Percentiles rank a stretch among this genome's conserved stretches.
Conservation (phyloP, 2,113 vertebrate species). For the Chionomys nivalis region DNA sequence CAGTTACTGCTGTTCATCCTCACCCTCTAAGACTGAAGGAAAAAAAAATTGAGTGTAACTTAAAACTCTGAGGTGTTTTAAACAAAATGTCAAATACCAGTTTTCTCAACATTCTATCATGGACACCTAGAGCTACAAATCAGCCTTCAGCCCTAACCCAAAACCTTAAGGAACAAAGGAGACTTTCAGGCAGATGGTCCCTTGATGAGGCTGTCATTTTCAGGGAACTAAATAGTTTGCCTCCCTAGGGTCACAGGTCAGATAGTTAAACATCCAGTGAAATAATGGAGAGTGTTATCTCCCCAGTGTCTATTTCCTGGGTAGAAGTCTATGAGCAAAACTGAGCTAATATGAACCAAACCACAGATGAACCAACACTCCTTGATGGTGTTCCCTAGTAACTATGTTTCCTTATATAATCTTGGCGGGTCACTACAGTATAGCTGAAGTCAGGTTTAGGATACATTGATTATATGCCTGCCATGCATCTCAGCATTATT, state of each 20-base stretch:
- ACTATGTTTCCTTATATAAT: neutral
- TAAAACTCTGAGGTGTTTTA: neutral
- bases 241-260: neutral
- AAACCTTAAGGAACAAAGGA: neutral
- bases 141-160: neutral
- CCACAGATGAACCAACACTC: neutral
- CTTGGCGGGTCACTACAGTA: neutral
- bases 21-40: neutral
- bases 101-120: neutral
- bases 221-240: neutral
- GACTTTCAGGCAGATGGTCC: neutral
- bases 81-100: neutral
- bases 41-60: neutral
- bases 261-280: neutral
- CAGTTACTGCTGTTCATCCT: neutral
- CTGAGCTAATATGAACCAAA: neutral
- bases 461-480: neutral
- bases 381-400: neutral
- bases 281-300: neutral
- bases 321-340: neutral
- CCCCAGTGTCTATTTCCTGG: neutral
- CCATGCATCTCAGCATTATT: too few species aligned
- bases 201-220: neutral
- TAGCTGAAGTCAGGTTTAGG: neutral
- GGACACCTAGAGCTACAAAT: neutral